Evolutionary conservation across 2,113 vertebrate genomes (phyloP).

Genomic region (Microtus oregoni): DNA sequence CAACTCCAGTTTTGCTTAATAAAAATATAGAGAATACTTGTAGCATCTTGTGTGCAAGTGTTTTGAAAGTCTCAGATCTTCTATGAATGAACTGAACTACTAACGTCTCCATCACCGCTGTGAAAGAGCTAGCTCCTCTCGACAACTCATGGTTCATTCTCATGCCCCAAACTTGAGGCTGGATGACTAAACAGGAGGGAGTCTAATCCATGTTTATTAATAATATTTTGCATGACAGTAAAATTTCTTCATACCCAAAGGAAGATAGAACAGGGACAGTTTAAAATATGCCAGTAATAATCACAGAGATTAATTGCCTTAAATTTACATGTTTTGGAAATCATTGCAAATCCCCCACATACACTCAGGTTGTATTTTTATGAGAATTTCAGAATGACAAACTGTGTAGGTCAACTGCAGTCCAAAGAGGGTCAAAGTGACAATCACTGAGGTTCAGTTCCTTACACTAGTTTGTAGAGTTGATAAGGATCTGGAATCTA

Average conservation of each 20-base stretch:
- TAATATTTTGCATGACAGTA: neutral
- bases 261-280: neutral
- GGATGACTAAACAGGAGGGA: neutral
- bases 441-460: neutral
- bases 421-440: conserved; percentile 15
- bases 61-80: neutral
- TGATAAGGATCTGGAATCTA: neutral
- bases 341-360: neutral
- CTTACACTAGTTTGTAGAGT: neutral
- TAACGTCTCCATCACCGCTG: neutral
- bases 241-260: conserved; percentile 49
- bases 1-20: neutral
- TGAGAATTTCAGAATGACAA: neutral
- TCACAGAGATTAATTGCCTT: neutral
- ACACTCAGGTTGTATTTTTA: neutral
- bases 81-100: neutral
- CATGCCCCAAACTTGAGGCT: neutral
- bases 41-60: neutral
- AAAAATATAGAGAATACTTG: neutral
- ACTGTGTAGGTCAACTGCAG: neutral
- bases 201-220: neutral
- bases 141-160: neutral
- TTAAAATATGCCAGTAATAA: neutral
- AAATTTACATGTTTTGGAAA: neutral
- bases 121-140: neutral